Conservation (phyloP, 2,113 vertebrate species). For the Passer domesticus region DNA sequence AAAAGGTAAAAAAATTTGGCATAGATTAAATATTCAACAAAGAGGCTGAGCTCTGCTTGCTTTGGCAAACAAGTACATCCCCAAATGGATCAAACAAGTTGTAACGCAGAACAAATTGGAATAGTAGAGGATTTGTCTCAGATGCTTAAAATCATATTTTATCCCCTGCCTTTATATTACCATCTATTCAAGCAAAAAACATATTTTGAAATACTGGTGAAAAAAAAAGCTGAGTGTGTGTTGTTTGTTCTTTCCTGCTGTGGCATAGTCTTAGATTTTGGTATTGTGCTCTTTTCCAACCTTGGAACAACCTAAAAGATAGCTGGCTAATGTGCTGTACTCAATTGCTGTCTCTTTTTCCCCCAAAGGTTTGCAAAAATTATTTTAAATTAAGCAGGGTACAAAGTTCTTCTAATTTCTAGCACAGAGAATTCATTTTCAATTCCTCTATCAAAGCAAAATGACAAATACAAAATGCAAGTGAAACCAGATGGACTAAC, state of each 20-base stretch:
- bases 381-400: conserved; percentile 62
- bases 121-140: conserved; percentile 65
- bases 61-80: conserved; percentile 69
- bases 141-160: conserved; percentile 62
- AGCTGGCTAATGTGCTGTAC: neutral
- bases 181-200: conserved; percentile 9
- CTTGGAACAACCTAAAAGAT: neutral
- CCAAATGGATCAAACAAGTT: conserved; percentile 68
- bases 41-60: conserved; percentile 56
- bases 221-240: neutral
- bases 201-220: neutral
- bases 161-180: conserved; percentile 33
- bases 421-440: conserved; percentile 67
- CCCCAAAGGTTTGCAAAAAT: conserved; percentile 52
- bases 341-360: conserved; percentile 12
- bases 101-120: conserved; percentile 69
- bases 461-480: conserved; percentile 78
- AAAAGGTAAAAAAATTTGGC: conserved; percentile 36
- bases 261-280: neutral
- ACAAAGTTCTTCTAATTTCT: conserved; percentile 69
- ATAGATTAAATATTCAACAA: conserved; percentile 58
- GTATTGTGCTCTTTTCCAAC: neutral
- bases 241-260: neutral
- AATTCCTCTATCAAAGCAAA: conserved; percentile 76
- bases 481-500: conserved; percentile 81